phyloP scores from a whole-genome alignment of 2,113 vertebrate genomes.

The Dasyornis broadbenti region DNA sequence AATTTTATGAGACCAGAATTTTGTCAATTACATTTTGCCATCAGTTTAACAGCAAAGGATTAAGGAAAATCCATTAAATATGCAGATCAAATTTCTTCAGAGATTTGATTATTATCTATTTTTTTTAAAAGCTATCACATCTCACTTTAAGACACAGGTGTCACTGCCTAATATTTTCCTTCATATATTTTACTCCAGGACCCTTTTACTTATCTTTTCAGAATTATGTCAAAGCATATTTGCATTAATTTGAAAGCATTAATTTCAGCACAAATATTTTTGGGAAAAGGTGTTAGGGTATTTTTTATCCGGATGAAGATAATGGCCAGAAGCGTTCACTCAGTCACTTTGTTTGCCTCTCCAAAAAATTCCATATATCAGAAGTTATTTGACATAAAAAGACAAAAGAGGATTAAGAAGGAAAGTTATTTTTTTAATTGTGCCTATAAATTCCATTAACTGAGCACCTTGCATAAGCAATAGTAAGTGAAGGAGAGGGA shows the following conservation, averaged over 20 bases:
- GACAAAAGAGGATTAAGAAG: not conserved
- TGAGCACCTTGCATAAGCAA: not conserved
- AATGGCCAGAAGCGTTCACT: not conserved
- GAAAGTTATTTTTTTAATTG: not conserved
- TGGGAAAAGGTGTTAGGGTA: rapidly evolving
- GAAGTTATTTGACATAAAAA: not conserved
- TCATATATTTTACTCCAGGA: not conserved
- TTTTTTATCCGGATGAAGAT: not conserved
- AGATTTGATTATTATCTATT: not conserved
- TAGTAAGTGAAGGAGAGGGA: not conserved
- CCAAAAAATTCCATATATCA: not conserved
- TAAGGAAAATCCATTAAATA: not conserved
- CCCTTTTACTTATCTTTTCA: not conserved
- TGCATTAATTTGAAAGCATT: not conserved
- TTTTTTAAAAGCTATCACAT: not conserved
- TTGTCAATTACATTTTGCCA: not conserved
- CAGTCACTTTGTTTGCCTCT: not conserved
- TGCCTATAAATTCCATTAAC: not conserved
- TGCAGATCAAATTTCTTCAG: not conserved
- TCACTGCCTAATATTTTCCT: not conserved
- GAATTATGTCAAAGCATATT: too few species aligned
- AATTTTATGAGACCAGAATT: not conserved
- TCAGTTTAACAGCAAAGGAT: not conserved
- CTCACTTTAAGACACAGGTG: not conserved
- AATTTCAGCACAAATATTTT: not conserved